These are phyloP conservation scores for Apteryx owenii DNA, from an alignment of 2,113 vertebrate genomes.

Conservation along the genomic window DNA sequence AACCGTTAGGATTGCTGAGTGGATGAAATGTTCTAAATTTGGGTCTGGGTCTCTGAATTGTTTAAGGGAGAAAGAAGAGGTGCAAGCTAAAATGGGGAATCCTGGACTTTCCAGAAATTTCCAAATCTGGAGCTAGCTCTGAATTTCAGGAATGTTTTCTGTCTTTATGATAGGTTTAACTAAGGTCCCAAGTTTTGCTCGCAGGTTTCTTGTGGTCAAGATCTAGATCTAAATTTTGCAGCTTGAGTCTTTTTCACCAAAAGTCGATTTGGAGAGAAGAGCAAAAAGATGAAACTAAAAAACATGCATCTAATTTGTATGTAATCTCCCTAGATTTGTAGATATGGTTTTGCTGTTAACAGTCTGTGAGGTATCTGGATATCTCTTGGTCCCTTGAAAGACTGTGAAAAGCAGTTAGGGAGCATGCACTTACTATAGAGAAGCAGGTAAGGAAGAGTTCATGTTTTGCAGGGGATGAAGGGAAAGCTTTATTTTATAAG, in stretches of 20 bases:
- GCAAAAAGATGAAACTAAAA: background rate
- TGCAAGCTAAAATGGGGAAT: background rate
- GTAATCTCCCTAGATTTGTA: background rate
- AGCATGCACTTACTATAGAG: background rate
- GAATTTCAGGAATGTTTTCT: background rate
- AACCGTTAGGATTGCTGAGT: background rate
- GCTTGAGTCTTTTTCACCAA: background rate
- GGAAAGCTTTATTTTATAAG: background rate
- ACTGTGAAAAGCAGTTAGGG: background rate
- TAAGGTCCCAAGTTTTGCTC: background rate
- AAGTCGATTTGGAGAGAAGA: background rate
- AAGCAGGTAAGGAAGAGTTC: background rate
- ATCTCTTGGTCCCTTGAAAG: background rate
- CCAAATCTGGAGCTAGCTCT: background rate
- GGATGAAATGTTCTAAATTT: background rate
- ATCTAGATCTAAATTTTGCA: background rate
- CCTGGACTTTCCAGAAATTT: background rate
- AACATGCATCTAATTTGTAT: background rate
- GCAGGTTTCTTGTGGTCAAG: background rate
- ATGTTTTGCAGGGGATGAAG: background rate
- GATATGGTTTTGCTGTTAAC: background rate
- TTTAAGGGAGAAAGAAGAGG: background rate
- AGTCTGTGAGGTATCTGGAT: background rate
- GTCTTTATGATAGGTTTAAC: background rate
- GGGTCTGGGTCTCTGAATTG: background rate